Conservation (phyloP, 2,888 invertebrate species). For the Syrista parreyssii region DNA sequence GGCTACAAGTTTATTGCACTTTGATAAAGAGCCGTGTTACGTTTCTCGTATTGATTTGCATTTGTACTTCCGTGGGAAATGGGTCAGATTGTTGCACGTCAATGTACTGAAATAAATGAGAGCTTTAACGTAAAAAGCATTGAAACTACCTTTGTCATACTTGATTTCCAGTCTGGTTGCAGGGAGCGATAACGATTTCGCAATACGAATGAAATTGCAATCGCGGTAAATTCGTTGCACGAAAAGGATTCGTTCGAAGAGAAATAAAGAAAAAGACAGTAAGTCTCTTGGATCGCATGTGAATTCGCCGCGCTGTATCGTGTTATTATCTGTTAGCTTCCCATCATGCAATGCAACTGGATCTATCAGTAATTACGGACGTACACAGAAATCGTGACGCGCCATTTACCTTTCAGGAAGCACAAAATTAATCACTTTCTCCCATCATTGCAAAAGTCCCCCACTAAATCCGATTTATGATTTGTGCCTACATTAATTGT, state of each 20-base stretch:
- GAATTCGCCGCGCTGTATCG: slow-evolving; percentile 27
- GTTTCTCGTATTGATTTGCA: background rate
- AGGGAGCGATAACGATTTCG: background rate
- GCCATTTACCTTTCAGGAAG: slow-evolving; percentile 22
- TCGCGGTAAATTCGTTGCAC: background rate
- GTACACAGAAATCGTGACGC: slow-evolving; percentile 28
- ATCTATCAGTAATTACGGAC: slow-evolving; percentile 26
- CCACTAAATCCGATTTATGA: background rate
- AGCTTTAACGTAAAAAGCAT: background rate
- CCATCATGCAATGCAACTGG: slow-evolving; percentile 13
- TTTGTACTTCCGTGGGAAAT: background rate
- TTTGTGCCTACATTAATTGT: background rate
- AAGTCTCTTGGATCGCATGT: slow-evolving; percentile 26
- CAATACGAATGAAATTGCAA: background rate
- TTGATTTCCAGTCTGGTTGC: background rate
- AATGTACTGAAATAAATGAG: background rate
- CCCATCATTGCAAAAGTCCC: background rate
- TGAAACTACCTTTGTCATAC: background rate
- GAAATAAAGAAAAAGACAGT: background rate
- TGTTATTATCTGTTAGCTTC: slow-evolving; percentile 27
- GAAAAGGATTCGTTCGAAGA: background rate
- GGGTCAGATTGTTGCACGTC: background rate
- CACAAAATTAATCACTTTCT: slow-evolving; percentile 29
- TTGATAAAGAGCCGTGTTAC: background rate
- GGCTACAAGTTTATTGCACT: background rate